A percentile compares a stretch with the other conserved stretches of the same genome.
Evolutionary conservation across 2,888 invertebrate genomes (phyloP).

Genomic region (Sesamia inferens): DNA sequence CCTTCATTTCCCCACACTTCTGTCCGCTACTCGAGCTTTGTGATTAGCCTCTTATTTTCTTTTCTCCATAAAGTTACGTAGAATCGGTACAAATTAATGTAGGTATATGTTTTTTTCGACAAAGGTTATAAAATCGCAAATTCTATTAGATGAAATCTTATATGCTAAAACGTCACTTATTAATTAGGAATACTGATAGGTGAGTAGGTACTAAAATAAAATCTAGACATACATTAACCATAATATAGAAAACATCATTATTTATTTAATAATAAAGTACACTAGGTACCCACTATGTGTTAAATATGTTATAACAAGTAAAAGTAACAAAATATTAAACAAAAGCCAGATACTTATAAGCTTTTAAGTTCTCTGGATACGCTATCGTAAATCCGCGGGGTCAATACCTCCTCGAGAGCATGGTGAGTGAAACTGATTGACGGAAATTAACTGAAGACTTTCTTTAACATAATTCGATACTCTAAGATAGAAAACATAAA

Average conservation of each 20-base stretch:
- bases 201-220: not conserved
- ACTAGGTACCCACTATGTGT: not conserved
- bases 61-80: not conserved
- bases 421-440: constrained; percentile 4
- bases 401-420: constrained; percentile 46
- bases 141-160: not conserved
- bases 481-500: not conserved
- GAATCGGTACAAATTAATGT: not conserved
- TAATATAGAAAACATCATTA: not conserved
- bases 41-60: no score
- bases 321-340: not conserved
- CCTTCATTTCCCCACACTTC: no score
- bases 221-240: not conserved
- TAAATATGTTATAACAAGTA: not conserved
- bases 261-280: not conserved
- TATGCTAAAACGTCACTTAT: not conserved
- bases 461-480: not conserved
- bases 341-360: not conserved
- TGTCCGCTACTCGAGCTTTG: not conserved
- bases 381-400: constrained; percentile 47
- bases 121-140: not conserved
- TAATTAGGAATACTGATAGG: not conserved
- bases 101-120: not conserved
- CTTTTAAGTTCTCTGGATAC: not conserved
- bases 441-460: not conserved